Evolutionary conservation across 2,797 vertebrate genomes (phyloP).

Genomic region (Onychomys arenicola): DNA sequence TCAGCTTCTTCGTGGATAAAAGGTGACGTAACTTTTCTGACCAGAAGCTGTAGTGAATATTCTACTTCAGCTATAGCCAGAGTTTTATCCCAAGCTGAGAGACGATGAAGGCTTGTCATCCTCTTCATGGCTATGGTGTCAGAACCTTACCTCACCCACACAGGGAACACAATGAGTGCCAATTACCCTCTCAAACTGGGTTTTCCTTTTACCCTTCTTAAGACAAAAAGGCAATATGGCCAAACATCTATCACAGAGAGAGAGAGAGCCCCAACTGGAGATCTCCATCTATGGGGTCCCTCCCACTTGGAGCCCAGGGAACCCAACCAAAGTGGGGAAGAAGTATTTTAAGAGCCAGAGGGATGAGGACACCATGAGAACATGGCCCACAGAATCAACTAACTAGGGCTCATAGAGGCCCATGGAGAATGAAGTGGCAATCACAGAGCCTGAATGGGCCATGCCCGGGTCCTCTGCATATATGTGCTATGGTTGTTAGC

Average conservation of each 20-base stretch:
- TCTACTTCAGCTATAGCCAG: neutral
- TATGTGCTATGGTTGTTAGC: neutral
- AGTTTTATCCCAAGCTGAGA: neutral
- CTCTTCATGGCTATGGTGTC: too few relatives aligned
- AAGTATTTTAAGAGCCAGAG: neutral
- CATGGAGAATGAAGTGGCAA: neutral
- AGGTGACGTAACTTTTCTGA: neutral
- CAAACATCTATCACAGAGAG: neutral
- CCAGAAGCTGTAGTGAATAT: neutral
- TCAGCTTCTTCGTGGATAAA: neutral
- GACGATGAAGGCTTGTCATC: too few relatives aligned
- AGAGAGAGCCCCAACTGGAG: neutral
- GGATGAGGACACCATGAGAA: neutral
- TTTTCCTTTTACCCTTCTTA: neutral
- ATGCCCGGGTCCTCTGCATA: neutral
- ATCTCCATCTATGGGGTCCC: neutral
- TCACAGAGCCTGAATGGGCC: neutral
- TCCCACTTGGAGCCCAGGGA: neutral
- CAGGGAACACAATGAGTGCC: neutral
- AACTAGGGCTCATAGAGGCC: neutral
- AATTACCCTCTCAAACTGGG: neutral
- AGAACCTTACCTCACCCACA: neutral
- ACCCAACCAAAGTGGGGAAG: neutral
- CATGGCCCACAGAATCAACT: neutral
- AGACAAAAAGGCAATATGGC: neutral